A percentile compares a stretch with the other conserved stretches of the same genome.
phyloP scores from a whole-genome alignment of 2,113 vertebrate species.

The Ginglymostoma cirratum region DNA sequence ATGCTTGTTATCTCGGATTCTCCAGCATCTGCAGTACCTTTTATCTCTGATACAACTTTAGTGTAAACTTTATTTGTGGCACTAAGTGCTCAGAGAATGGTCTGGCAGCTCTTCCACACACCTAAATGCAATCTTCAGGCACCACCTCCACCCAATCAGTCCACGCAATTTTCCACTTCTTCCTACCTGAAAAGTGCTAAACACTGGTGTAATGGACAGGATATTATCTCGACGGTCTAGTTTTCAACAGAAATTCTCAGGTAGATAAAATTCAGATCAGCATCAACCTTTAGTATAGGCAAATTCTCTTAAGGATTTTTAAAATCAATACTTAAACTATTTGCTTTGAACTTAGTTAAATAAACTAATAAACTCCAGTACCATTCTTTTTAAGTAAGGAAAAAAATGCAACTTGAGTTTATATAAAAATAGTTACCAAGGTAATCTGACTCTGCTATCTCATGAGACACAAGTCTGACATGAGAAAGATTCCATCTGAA shows the following conservation, averaged over 20 bases:
- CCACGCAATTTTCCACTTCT: neutral
- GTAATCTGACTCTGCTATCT: neutral
- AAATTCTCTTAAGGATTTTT: neutral
- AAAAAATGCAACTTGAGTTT: neutral
- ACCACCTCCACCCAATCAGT: too few relatives aligned
- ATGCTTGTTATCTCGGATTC: too few relatives aligned
- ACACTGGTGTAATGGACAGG: neutral
- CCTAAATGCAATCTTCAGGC: neutral
- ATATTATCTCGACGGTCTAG: neutral
- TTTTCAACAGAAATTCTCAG: neutral
- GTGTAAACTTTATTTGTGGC: neutral
- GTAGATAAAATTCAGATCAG: neutral
- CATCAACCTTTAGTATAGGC: neutral
- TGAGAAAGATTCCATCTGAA: slow-evolving; percentile 1
- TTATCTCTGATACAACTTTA: too few relatives aligned
- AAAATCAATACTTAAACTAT: neutral
- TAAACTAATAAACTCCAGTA: neutral
- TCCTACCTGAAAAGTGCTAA: neutral
- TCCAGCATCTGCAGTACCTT: too few relatives aligned
- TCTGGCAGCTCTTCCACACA: neutral
- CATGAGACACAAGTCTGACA: neutral
- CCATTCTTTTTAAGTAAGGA: neutral
- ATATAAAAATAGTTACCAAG: neutral
- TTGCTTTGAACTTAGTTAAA: neutral
- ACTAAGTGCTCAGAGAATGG: neutral